Conservation (phyloP, 1,140 invertebrate species). For the Holotrichia oblita region DNA sequence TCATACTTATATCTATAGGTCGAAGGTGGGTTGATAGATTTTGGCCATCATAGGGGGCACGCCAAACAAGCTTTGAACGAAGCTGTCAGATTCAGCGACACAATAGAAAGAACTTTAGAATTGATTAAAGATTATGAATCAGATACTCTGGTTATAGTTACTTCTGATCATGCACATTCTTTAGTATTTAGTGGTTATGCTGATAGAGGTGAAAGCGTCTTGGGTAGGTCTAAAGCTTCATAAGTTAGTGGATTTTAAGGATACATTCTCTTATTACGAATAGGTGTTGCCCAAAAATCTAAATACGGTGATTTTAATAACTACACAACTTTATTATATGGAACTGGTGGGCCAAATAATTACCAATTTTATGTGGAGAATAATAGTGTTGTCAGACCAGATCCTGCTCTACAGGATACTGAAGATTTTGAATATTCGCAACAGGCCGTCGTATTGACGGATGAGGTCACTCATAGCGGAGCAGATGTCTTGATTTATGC, state of each 20-base stretch:
- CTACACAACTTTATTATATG: constrained; percentile 85
- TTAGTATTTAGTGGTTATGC: constrained; percentile 80
- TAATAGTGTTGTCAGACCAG: constrained; percentile 62
- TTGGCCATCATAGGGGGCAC: constrained; percentile 84
- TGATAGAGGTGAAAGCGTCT: constrained; percentile 70
- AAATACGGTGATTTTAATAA: constrained; percentile 70
- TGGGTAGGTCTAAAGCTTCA: constrained; percentile 64
- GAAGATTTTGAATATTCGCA: constrained; percentile 76
- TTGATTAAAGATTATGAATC: constrained; percentile 65
- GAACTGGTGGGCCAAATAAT: constrained; percentile 77
- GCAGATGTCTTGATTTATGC: constrained; percentile 88
- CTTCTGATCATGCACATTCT: constrained; percentile 88
- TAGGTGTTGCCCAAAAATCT: constrained; percentile 71
- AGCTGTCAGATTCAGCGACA: constrained; percentile 79
- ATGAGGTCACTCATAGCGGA: constrained; percentile 82
- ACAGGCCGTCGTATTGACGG: constrained; percentile 74
- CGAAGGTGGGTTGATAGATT: constrained; percentile 88
- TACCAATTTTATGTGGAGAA: constrained; percentile 67
- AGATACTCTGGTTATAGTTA: constrained; percentile 89
- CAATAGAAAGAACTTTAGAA: constrained; percentile 72
- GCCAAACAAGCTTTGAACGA: constrained; percentile 84
- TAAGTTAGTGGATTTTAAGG: too few relatives aligned
- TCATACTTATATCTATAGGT: constrained; percentile 63
- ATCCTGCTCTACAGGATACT: constrained; percentile 71
- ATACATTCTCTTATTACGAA: too few relatives aligned